Base-by-base conservation (phyloP, 2,888 invertebrate genomes). In the Drosophila maculinotata region DNA sequence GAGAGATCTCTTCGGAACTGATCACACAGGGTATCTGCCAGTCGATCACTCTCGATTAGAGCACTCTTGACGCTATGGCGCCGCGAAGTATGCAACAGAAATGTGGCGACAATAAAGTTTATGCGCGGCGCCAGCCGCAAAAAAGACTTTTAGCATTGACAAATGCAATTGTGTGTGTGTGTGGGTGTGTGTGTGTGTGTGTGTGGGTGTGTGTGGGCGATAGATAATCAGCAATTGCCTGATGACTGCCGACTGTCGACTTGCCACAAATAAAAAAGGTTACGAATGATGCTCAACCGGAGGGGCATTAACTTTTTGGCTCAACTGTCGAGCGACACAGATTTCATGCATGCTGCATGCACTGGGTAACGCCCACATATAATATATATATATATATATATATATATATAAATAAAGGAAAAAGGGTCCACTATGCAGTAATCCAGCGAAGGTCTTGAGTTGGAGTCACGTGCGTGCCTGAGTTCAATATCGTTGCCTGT, bases 21-120 rank as follows among this genome's bases (percentile, higher is more conserved):
- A n/a, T n/a, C n/a, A n/a, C 15, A 33, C 2, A 15, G 48, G 12
- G 20, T 45, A 26, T 26, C 10, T 38, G 1, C 1, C 6, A n/a
- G 17, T 26, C 17, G 3, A 8, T 3, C 48, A 36, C 9, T 15
- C 8, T 25, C 0, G 5, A 49, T 9, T 6, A 2, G 1, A 15
- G 2, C 25, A 3, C 38, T 54, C 45, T 63, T 65, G 59, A 44
- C 59, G 62, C 59, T 45, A 44, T 56, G 88, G 88, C 88, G 88
- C 84, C 88, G 52, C 65, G 38, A 80, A 86, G 82, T 80, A 88
- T 87, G 88, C 87, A 88, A 79, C 86, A 62, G 64, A 73, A 83
- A 77, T 78, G 82, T 82, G 86, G 86, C 88, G 87, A 88, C 88
- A 87, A 80, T 87, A 87, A 88, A 88, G 72, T 82, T 85, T 87